Conservation (phyloP, 2,113 vertebrate species). For the Caranx ignobilis region DNA sequence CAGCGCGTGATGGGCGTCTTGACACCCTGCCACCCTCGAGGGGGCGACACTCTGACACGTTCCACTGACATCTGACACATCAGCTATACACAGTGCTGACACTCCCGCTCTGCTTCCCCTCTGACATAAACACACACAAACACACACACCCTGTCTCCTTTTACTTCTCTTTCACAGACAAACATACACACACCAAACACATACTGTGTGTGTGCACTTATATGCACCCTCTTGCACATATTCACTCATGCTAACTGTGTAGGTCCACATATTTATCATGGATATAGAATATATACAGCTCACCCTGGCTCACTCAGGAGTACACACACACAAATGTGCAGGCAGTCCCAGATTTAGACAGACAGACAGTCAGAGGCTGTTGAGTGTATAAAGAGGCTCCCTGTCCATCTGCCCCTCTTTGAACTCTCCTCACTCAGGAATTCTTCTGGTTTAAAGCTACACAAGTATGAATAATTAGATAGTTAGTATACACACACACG, state of each 20-base stretch:
- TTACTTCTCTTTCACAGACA: background rate
- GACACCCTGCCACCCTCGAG: slow-evolving; percentile 50
- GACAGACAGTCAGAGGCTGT: slow-evolving; percentile 42
- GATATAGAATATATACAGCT: background rate
- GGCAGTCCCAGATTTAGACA: slow-evolving; percentile 14
- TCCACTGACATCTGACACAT: slow-evolving; percentile 73
- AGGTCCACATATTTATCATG: background rate
- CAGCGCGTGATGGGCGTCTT: slow-evolving; percentile 56
- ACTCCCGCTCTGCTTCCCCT: slow-evolving; percentile 45
- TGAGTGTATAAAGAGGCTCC: slow-evolving; percentile 39
- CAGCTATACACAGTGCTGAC: slow-evolving; percentile 62
- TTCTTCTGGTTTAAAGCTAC: slow-evolving; percentile 38
- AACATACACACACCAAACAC: slow-evolving; percentile 8
- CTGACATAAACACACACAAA: slow-evolving; percentile 25
- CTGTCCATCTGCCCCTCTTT: slow-evolving; percentile 66
- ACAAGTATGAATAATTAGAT: slow-evolving; percentile 51
- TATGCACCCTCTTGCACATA: background rate
- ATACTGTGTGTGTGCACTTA: slow-evolving; percentile 10
- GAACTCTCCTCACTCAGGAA: slow-evolving; percentile 50
- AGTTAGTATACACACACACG: slow-evolving; percentile 1
- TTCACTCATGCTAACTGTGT: slow-evolving; percentile 22
- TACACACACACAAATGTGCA: slow-evolving; percentile 10
- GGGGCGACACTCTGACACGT: slow-evolving; percentile 64
- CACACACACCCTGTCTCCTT: slow-evolving; percentile 10
- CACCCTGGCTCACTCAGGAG: background rate